Conservation (phyloP, 2,113 vertebrate genomes). For the Pica pica region DNA sequence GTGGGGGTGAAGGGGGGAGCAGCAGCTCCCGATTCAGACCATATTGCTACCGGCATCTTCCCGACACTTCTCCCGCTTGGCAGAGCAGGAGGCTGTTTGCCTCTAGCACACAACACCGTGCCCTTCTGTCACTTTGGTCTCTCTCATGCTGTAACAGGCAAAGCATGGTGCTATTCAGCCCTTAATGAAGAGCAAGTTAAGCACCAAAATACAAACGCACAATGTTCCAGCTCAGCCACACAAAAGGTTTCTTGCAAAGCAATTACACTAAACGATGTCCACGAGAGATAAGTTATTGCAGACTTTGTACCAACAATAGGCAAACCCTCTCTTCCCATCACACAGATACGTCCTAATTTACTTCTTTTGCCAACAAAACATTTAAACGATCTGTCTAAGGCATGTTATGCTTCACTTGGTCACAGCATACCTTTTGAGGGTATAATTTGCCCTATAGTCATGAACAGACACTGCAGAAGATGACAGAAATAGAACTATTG, state of each 20-base stretch:
- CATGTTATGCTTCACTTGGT: not conserved
- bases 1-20: not conserved
- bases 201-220: not conserved
- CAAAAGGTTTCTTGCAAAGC: conserved; percentile 24
- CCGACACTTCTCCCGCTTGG: not conserved
- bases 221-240: not conserved
- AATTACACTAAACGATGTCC: not conserved
- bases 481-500: not conserved
- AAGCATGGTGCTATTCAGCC: not conserved
- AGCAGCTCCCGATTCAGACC: not conserved
- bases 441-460: not conserved
- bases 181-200: conserved; percentile 14
- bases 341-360: not conserved
- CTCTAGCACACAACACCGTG: not conserved
- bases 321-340: not conserved
- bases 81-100: conserved; percentile 5
- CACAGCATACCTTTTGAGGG: conserved; percentile 16
- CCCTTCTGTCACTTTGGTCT: not conserved
- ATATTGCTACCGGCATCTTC: not conserved
- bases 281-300: not conserved
- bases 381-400: not conserved
- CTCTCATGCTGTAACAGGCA: not conserved
- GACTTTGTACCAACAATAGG: not conserved
- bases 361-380: not conserved
- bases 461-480: not conserved